Evolutionary conservation across 2,113 vertebrate genomes (phyloP).

Genomic region (Mustelus asterias): DNA sequence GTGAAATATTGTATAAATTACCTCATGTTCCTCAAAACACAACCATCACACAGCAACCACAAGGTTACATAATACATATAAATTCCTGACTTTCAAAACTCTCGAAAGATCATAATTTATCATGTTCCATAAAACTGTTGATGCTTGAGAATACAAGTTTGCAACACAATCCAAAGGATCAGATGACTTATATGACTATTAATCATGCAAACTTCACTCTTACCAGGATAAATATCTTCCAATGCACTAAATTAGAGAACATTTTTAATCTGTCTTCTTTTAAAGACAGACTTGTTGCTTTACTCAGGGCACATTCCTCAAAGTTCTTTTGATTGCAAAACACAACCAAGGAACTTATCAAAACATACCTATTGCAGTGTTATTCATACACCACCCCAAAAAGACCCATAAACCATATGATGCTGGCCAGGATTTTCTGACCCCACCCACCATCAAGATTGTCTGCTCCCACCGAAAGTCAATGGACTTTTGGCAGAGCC

Average conservation of each 20-base stretch:
- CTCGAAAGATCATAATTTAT: constrained; percentile 16
- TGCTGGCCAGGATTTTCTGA: background rate
- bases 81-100: constrained; percentile 32
- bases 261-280: background rate
- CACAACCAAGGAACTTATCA: background rate
- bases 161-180: constrained; percentile 21
- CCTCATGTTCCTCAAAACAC: background rate
- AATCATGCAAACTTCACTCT: constrained; percentile 7
- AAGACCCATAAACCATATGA: background rate
- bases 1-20: constrained; percentile 1
- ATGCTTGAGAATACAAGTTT: constrained; percentile 22
- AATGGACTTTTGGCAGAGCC: no score
- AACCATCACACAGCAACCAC: background rate
- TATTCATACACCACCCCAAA: background rate
- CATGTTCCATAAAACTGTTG: constrained; percentile 29
- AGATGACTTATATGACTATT: constrained; percentile 18
- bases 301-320: background rate
- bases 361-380: background rate
- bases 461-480: no score
- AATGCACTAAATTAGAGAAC: background rate
- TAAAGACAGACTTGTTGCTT: background rate
- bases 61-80: constrained; percentile 16
- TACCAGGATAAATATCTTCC: background rate
- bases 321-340: background rate
- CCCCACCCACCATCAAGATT: no score